phyloP scores from a whole-genome alignment of 1,140 invertebrate genomes.

The Idris sp. region DNA sequence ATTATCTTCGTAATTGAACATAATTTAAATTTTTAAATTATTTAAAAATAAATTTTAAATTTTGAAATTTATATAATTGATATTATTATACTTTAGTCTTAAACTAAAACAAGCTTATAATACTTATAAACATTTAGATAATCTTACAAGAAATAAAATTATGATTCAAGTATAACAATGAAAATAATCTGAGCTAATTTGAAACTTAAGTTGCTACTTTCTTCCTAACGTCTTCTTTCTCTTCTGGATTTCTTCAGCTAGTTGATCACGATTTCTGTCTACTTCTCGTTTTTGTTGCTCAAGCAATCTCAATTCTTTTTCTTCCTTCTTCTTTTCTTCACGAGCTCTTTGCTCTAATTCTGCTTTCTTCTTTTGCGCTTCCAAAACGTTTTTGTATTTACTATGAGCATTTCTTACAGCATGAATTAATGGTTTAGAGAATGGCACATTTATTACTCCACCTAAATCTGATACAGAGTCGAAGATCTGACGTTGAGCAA shows the following conservation, averaged over 20 bases:
- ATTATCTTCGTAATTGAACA: too few relatives aligned
- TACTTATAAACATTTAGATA: too few relatives aligned
- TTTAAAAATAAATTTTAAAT: too few relatives aligned
- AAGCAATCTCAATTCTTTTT: conserved; percentile 5
- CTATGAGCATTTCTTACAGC: conserved; percentile 13
- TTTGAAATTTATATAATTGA: too few relatives aligned
- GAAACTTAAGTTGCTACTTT: too few relatives aligned
- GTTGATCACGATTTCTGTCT: neutral
- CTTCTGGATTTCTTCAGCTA: conserved; percentile 8
- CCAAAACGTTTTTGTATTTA: conserved; percentile 18
- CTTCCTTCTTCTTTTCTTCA: conserved; percentile 15
- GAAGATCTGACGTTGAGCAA: conserved; percentile 48
- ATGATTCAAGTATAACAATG: too few relatives aligned
- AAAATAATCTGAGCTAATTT: too few relatives aligned
- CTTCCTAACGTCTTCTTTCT: conserved; percentile 4
- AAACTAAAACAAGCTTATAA: too few relatives aligned
- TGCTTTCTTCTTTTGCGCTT: conserved; percentile 6
- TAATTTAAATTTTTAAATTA: too few relatives aligned
- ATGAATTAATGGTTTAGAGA: conserved; percentile 19
- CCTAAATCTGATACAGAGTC: conserved; percentile 23
- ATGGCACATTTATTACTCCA: conserved; percentile 10
- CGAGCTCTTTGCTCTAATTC: neutral
- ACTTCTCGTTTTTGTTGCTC: conserved; percentile 15
- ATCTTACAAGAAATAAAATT: too few relatives aligned
- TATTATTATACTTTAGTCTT: too few relatives aligned